A percentile compares a stretch with the other conserved stretches of the same genome.
Conservation (phyloP, 1,140 invertebrate species). For the Pseudomyrmex pallidus region DNA sequence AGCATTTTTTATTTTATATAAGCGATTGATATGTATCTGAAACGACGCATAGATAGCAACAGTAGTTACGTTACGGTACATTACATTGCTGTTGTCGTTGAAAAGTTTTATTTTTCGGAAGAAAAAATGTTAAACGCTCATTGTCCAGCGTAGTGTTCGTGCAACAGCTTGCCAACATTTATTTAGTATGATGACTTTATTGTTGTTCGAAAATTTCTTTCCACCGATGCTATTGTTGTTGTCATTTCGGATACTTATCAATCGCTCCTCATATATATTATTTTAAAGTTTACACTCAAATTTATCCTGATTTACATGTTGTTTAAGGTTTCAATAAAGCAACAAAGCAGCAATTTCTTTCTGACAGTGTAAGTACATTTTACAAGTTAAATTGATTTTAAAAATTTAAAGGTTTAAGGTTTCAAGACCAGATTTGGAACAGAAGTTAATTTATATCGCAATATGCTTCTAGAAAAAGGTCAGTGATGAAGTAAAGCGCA, state of each 20-base stretch:
- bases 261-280: background rate
- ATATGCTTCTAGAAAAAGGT: conserved; percentile 71
- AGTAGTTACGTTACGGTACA: too few relatives aligned
- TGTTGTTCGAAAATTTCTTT: too few relatives aligned
- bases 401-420: background rate
- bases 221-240: too few relatives aligned
- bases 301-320: conserved; percentile 27
- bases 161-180: too few relatives aligned
- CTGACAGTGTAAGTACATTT: conserved; percentile 75
- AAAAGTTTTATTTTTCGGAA: too few relatives aligned
- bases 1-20: conserved; percentile 2
- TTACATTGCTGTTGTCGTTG: too few relatives aligned
- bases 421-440: background rate
- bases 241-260: too few relatives aligned
- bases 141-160: too few relatives aligned
- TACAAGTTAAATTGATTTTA: conserved; percentile 9
- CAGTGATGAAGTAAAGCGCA: conserved; percentile 74
- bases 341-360: conserved; percentile 70
- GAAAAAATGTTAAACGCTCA: too few relatives aligned
- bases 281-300: background rate
- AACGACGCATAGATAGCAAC: too few relatives aligned
- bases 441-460: background rate
- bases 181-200: too few relatives aligned
- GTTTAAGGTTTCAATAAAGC: conserved; percentile 65
- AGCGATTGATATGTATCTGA: too few relatives aligned